Conservation (phyloP, 2,113 vertebrate species). For the Probosciger aterrimus region DNA sequence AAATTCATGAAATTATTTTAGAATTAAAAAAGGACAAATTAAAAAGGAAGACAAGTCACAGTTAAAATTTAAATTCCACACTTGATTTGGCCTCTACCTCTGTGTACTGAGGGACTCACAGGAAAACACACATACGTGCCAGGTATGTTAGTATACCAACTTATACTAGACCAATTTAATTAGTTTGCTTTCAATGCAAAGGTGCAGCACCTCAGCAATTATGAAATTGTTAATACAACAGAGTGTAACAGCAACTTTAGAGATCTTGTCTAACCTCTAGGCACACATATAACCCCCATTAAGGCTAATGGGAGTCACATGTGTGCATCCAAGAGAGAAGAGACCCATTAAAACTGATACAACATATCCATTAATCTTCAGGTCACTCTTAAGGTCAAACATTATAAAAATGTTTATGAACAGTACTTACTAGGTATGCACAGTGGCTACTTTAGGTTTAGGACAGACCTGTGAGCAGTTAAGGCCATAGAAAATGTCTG, state of each 20-base stretch:
- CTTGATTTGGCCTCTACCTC: neutral
- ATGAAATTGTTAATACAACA: constrained; percentile 58
- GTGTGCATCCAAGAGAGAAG: constrained; percentile 49
- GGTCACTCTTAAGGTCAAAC: constrained; percentile 62
- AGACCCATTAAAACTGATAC: constrained; percentile 60
- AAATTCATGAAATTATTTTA: neutral
- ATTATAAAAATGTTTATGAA: constrained; percentile 66
- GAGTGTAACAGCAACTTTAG: constrained; percentile 39
- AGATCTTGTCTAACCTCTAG: constrained; percentile 60
- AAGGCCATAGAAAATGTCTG: constrained; percentile 32
- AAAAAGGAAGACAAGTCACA: neutral
- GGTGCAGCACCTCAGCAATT: constrained; percentile 62
- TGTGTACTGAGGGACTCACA: neutral
- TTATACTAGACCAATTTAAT: constrained; percentile 8
- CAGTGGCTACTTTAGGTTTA: neutral
- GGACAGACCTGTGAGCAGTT: constrained; percentile 9
- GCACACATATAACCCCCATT: constrained; percentile 52
- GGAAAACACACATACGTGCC: neutral
- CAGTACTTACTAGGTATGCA: constrained; percentile 40
- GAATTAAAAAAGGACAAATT: neutral
- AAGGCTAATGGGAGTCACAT: constrained; percentile 64
- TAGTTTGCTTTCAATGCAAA: constrained; percentile 54
- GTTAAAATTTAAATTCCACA: neutral
- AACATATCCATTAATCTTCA: constrained; percentile 63
- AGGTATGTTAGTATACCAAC: neutral